phyloP scores from a whole-genome alignment of 1,140 invertebrate genomes.

The Steinernema feltiae region DNA sequence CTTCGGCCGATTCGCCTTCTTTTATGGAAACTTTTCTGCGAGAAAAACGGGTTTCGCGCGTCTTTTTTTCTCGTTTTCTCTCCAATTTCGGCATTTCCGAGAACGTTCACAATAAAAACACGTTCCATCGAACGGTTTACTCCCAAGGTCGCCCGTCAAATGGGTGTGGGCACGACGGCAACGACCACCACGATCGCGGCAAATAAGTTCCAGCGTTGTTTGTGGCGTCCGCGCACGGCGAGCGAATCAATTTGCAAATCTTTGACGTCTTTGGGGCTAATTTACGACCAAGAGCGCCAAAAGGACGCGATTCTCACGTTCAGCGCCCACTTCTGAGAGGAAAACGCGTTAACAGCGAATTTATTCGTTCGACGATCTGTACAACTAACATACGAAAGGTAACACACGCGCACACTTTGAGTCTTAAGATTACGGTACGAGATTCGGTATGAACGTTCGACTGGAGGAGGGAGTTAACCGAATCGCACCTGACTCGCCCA shows the following conservation, averaged over 20 bases:
- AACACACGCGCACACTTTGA: neutral
- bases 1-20: neutral
- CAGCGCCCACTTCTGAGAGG: neutral
- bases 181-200: neutral
- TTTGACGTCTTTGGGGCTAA: neutral
- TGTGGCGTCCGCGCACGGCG: too few species aligned
- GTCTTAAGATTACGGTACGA: neutral
- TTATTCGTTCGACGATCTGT: constrained; percentile 7
- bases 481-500: constrained; percentile 2
- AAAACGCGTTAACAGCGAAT: neutral
- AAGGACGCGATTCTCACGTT: too few species aligned
- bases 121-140: neutral
- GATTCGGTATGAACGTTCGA: neutral
- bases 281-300: neutral
- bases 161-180: too few species aligned
- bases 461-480: neutral
- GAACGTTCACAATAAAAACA: neutral
- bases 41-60: neutral
- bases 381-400: neutral
- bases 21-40: neutral
- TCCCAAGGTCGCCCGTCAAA: too few species aligned
- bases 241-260: too few species aligned
- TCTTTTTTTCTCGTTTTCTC: neutral
- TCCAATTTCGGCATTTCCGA: neutral
- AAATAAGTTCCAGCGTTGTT: neutral